Evolutionary conservation across 2,113 vertebrate genomes (phyloP), one percentile per base, ranked within the genome.

Genomic region (Strix aluco): DNA sequence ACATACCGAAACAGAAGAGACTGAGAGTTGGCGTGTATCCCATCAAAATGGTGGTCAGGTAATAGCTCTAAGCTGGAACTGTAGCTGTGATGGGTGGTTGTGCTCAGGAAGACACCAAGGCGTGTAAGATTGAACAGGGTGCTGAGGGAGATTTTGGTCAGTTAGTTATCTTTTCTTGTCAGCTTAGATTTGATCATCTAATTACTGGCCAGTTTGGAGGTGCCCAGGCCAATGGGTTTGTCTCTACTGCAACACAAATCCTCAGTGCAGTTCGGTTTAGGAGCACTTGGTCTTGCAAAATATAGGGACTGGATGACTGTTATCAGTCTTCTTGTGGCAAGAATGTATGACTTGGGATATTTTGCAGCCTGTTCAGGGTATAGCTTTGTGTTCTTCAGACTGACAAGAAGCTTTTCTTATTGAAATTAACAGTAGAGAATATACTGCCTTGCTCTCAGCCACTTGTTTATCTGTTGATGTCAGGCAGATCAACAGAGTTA

Each of bases 21-120:
- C 97, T 99, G 27, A 97, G 98, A 15, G 98, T 99, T 13, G 99
- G 99, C 6, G 99, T 99, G 81, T 99, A 99, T 95, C 99, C 99
- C 3, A 98, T 99, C 96, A 99, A 99, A 98, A 99, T 99, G 99
- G 98, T 99, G 49, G 99, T 99, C 96, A 99, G 99, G 99, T 99
- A 97, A 97, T 94, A 54, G 86, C 88, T 94, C 25, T 51, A 93
- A 38, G 36, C 52, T 94, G 92, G 20, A 80, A 79, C 54, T 85
- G 66, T 42, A 77, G 49, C 42, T 86, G 57, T 40, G 55, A 18
- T 52, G 66, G 18, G 26, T 47, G n/a, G 42, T 67, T 51, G 70
- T 55, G 22, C 29, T 73, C 49, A 66, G 54, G 54, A 61, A 66
- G n/a, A 61, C 21, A 57, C 13, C 0, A 3, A 52, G 8, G 10